Evolutionary conservation across 2,888 invertebrate species (phyloP).

Genomic region (Andrena hattorfiana): DNA sequence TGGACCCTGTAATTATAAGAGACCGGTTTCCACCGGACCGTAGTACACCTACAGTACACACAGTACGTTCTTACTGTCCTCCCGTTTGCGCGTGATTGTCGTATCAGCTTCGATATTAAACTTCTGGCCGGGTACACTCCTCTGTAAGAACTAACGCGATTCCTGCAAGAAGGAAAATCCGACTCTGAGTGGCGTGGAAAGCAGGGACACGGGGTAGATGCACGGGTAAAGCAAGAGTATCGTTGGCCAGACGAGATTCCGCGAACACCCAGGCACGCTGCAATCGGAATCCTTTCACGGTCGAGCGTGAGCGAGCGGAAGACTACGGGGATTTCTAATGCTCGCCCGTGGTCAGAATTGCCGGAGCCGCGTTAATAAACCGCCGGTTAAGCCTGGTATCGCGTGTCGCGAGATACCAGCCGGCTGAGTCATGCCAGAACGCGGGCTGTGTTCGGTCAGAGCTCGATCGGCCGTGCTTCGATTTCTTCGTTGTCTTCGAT

Average conservation of each 20-base stretch:
- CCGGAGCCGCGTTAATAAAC: conserved; percentile 69
- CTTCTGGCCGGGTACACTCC: not conserved
- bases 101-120: not conserved
- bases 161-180: conserved; percentile 11
- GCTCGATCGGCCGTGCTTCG: conserved; percentile 22
- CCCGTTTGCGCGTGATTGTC: conserved; percentile 21
- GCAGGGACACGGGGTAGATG: not conserved
- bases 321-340: conserved; percentile 65
- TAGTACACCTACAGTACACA: conserved; percentile 45
- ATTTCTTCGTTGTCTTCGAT: not conserved
- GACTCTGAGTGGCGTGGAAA: not conserved
- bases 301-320: conserved; percentile 51
- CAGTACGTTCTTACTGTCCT: too few species aligned
- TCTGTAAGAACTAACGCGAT: not conserved
- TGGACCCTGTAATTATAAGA: conserved; percentile 79
- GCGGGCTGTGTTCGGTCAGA: conserved; percentile 30
- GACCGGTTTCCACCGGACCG: conserved; percentile 75
- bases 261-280: conserved; percentile 22
- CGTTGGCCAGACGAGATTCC: conserved; percentile 31
- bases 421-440: conserved; percentile 67
- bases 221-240: conserved; percentile 15
- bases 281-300: conserved; percentile 55
- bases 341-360: conserved; percentile 59
- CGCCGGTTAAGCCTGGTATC: conserved; percentile 64
- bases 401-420: conserved; percentile 74